These are phyloP conservation scores for Platygyra sinensis DNA, from an alignment of 64 coral and sea anemone species.

Conservation along the genomic window DNA sequence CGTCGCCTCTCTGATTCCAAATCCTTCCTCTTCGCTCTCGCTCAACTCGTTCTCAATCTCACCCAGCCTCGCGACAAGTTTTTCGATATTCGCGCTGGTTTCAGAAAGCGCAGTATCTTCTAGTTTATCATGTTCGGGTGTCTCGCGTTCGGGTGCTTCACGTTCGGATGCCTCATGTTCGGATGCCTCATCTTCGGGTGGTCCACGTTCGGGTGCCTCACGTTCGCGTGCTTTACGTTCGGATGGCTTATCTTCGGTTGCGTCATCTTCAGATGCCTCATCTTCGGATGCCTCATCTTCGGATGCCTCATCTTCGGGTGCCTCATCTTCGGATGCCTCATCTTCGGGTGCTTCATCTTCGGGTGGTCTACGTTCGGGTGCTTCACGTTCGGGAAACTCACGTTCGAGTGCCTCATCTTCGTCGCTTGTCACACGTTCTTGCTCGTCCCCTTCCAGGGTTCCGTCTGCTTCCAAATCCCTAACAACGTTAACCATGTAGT, in stretches of 20 bases:
- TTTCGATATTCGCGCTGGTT: background rate
- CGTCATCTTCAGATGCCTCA: too few relatives aligned
- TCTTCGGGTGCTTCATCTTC: too few relatives aligned
- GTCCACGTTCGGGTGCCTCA: background rate
- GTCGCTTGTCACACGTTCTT: background rate
- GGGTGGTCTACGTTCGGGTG: too few relatives aligned
- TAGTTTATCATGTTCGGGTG: background rate
- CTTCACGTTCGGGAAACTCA: background rate
- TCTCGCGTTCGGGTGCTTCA: too few relatives aligned
- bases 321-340: background rate
- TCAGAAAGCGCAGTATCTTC: background rate
- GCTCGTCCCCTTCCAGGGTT: background rate
- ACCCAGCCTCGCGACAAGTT: conserved; percentile 24
- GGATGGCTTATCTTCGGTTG: background rate
- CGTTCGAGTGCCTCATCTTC: background rate
- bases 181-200: too few relatives aligned
- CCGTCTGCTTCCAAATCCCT: background rate
- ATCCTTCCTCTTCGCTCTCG: conserved; percentile 8
- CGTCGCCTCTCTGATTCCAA: background rate
- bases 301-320: background rate
- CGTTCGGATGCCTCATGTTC: too few relatives aligned
- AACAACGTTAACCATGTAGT: background rate
- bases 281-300: too few relatives aligned
- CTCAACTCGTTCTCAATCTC: conserved; percentile 46
- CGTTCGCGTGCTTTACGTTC: background rate